Evolutionary conservation across 2,113 vertebrate genomes (phyloP), one percentile per base, ranked within the genome.

Genomic region (Taxidea taxus): DNA sequence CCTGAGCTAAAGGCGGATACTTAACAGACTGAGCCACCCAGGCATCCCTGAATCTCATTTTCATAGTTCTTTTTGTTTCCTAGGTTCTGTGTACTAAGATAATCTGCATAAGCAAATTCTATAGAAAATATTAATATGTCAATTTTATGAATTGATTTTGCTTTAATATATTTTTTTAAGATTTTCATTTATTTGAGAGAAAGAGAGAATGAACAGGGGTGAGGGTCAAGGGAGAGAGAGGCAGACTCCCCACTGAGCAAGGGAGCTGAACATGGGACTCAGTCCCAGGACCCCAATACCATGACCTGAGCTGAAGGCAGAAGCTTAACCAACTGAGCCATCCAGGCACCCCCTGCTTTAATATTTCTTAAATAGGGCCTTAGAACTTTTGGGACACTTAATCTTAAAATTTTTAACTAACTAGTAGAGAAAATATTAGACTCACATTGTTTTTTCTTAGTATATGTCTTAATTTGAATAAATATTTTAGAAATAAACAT

Each of bases 401-500:
- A n/a, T 72, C 6, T 75, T 91, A 12, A 47, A 91, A 86, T 85
- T 37, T 47, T 42, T 20, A 90, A 80, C 93, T 87, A 90, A 72
- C 8, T 58, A 4, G 60, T 62, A 44, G 9, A 58, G 11, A 90
- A 94, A 94, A 91, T 75, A 80, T 18, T 82, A 34, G 14, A 4
- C 7, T 34, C 1, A 62, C 0, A 16, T 21, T 66, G 87, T 78
- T 95, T 96, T 81, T 94, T 82, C 0, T 31, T 37, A 49, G 1
- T 58, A 47, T 42, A 0, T 25, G 4, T 74, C 9, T 81, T n/a
- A 89, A 25, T 88, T 83, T 88, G 49, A 20, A 75, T 56, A 72
- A 44, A 75, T 12, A 89, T 92, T 97, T 85, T 87, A 23, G 78
- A 96, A 97, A 88, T 80, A 92, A 95, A 75, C 0, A 75, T 21